Base-by-base conservation (phyloP, 2,888 invertebrate genomes). In the Monochamus alternatus region DNA sequence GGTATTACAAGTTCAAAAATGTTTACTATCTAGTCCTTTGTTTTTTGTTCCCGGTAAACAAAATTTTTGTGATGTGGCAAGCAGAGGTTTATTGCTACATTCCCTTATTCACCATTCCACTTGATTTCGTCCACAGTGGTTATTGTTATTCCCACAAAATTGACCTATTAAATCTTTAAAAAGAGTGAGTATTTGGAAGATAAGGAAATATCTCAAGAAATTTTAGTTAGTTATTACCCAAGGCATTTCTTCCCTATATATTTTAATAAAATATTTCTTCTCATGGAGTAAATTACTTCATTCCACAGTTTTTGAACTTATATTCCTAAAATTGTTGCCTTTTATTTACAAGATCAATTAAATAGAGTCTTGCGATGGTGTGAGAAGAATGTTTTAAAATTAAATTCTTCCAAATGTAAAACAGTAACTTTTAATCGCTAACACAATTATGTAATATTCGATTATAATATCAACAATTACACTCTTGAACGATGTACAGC, bases 211-310 rank as follows among this genome's bases (percentile, higher is more conserved):
- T n/a, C 9, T 44, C 32, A 14, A 44, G 14, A 5, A 12, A 22
- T 14, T 14, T 60, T 4, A 43, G 10, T n/a, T 31, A 3, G 38
- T n/a, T n/a, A n/a, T 44, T 5, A 2, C 5, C 3, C 30, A 63
- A 9, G 5, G 12, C 3, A 59, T 4, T n/a, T 55, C 32, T 22
- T 63, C 71, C 2, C 47, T 71, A 8, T 71, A 71, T 63, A 51
- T 5, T n/a, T 44, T 62, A 22, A 71, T 71, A 47, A 5, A 62
- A 7, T 32, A 51, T 62, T 63, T 62, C 44, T 71, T 63, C 30
- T 63, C 63, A 12, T 69, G 69, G 69, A 59, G 58, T 8, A 69
- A 58, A 43, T 69, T 69, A 60, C 47, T 69, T 5, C 59, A 60
- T 9, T 59, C 59, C 43, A 60, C 31, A 3, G 22, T 60, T 51